Evolutionary conservation across 2,888 invertebrate genomes (phyloP).

Genomic region (Barypeithes pellucidus): DNA sequence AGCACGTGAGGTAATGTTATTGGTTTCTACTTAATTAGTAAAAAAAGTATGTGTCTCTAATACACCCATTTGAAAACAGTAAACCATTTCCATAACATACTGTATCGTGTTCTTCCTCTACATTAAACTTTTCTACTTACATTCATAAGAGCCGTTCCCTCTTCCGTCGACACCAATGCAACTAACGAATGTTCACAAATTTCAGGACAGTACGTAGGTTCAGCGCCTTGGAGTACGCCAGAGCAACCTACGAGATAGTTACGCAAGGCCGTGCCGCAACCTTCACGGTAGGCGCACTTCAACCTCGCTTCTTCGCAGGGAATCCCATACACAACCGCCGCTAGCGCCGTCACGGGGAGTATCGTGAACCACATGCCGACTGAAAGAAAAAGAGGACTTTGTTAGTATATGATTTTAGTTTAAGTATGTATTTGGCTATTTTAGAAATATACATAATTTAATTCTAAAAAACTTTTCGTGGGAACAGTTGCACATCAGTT

Average conservation of each 20-base stretch:
- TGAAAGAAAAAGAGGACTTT: conserved; percentile 56
- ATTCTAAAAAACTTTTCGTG: too few species aligned
- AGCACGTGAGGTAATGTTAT: too few species aligned
- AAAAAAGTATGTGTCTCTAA: too few species aligned
- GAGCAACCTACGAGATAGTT: conserved; percentile 85
- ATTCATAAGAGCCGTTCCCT: conserved; percentile 84
- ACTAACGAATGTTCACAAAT: conserved; percentile 85
- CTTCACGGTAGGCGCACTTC: conserved; percentile 83
- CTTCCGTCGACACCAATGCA: conserved; percentile 84
- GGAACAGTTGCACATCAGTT: too few species aligned
- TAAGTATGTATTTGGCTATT: too few species aligned
- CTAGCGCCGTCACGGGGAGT: conserved; percentile 66
- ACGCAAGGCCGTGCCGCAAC: conserved; percentile 84
- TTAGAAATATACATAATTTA: neutral
- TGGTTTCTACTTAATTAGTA: too few species aligned
- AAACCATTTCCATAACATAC: too few species aligned
- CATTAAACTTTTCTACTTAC: conserved; percentile 73
- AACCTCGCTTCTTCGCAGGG: conserved; percentile 80
- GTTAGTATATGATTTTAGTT: too few species aligned
- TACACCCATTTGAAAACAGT: too few species aligned
- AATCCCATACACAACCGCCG: conserved; percentile 63
- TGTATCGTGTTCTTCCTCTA: too few species aligned
- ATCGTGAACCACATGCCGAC: conserved; percentile 70
- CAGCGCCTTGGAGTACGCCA: conserved; percentile 76
- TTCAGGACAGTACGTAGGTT: conserved; percentile 76